These are phyloP conservation scores for Solea solea DNA, from an alignment of 2,113 vertebrate species.

Conservation along the genomic window DNA sequence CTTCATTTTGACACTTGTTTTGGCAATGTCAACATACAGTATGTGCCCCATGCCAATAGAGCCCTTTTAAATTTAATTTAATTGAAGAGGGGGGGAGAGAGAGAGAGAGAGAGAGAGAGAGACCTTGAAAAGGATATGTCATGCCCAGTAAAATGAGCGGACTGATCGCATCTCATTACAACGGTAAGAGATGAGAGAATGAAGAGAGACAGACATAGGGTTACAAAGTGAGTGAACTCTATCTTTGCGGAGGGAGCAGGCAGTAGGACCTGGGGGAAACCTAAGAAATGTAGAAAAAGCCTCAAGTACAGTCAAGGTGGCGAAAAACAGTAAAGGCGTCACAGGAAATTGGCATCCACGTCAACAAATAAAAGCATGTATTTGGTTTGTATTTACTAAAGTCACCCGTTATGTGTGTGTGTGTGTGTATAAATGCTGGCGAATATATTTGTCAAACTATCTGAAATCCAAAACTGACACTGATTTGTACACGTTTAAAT, in stretches of 20 bases:
- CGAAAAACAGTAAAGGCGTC: not conserved
- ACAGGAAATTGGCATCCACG: not conserved
- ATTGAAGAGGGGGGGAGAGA: constrained; percentile 1
- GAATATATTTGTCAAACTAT: too few species aligned
- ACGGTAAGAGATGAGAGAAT: not conserved
- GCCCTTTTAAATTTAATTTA: too few species aligned
- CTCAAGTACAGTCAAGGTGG: constrained; percentile 12
- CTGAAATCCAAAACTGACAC: too few species aligned
- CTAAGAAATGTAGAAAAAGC: not conserved
- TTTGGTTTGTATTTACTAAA: too few species aligned
- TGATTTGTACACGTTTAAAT: too few species aligned
- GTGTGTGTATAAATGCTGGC: too few species aligned
- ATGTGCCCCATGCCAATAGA: too few species aligned
- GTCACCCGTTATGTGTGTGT: not conserved
- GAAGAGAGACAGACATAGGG: too few species aligned
- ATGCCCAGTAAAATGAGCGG: constrained; percentile 18
- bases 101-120: constrained; percentile 1
- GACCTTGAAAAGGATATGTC: constrained; percentile 28
- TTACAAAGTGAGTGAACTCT: not conserved
- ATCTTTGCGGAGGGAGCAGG: constrained; percentile 33
- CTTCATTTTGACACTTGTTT: too few species aligned
- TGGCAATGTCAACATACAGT: too few species aligned
- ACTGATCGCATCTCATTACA: too few species aligned
- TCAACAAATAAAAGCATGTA: constrained; percentile 31
- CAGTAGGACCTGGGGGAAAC: constrained; percentile 54